These are phyloP conservation scores for Petrocephalus schoutedeni DNA, from an alignment of 2,797 vertebrate species.

Conservation along the genomic window DNA sequence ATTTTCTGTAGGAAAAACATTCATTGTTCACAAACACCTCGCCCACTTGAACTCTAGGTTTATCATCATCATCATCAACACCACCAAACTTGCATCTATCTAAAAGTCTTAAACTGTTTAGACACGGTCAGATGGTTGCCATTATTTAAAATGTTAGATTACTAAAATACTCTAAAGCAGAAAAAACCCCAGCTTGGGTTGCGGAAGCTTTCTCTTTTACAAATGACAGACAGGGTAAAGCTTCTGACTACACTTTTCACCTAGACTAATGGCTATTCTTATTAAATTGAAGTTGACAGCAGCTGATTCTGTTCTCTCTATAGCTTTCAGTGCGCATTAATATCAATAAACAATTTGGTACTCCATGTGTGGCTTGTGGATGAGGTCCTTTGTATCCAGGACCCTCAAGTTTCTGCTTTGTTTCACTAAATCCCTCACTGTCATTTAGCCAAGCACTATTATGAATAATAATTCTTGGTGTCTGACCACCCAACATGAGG, in stretches of 20 bases:
- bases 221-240: slow-evolving; percentile 12
- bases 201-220: background rate
- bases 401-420: background rate
- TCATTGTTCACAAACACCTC: slow-evolving; percentile 10
- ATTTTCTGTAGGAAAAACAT: slow-evolving; percentile 14
- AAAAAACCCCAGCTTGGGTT: background rate
- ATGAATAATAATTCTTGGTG: slow-evolving; percentile 50
- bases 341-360: background rate
- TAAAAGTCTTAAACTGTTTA: background rate
- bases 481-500: slow-evolving; percentile 36
- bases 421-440: background rate
- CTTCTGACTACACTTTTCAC: background rate
- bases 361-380: background rate
- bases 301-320: background rate
- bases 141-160: background rate
- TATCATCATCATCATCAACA: background rate
- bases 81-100: background rate
- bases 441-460: slow-evolving; percentile 32
- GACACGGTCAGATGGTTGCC: background rate
- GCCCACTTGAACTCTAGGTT: background rate
- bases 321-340: background rate
- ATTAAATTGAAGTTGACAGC: slow-evolving; percentile 9
- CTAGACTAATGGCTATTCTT: slow-evolving; percentile 4
- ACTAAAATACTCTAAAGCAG: background rate
- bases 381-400: background rate